Conservation (phyloP, 2,797 vertebrate species). For the Paguma larvata region DNA sequence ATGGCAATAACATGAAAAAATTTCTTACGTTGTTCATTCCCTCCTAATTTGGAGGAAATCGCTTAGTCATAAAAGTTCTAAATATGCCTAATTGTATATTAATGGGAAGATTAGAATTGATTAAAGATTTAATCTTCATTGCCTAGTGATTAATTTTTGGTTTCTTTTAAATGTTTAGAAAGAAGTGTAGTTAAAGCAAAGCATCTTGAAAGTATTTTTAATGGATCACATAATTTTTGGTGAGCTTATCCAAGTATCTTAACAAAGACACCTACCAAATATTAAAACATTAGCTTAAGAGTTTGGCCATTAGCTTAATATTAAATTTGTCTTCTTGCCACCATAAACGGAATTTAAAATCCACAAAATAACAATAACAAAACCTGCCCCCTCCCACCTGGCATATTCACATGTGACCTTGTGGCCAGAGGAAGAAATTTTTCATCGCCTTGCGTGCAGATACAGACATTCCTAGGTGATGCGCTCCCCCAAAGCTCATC, state of each 20-base stretch:
- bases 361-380: background rate
- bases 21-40: background rate
- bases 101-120: slow-evolving; percentile 51
- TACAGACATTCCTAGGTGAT: background rate
- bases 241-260: slow-evolving; percentile 61
- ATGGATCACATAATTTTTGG: slow-evolving; percentile 56
- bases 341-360: slow-evolving; percentile 76
- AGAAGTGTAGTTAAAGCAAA: slow-evolving; percentile 57
- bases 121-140: slow-evolving; percentile 49
- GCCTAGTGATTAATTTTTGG: slow-evolving; percentile 11
- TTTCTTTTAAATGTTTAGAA: slow-evolving; percentile 63
- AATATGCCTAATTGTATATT: slow-evolving; percentile 31
- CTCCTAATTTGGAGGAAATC: slow-evolving; percentile 47
- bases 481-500: background rate
- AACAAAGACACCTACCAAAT: slow-evolving; percentile 56
- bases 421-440: background rate
- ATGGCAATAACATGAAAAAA: slow-evolving; percentile 13
- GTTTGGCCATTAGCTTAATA: slow-evolving; percentile 62
- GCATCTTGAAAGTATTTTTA: slow-evolving; percentile 45
- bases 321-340: slow-evolving; percentile 79
- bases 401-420: slow-evolving; percentile 65
- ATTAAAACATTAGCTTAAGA: slow-evolving; percentile 62
- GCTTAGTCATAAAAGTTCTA: slow-evolving; percentile 56
- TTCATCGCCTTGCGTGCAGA: background rate
- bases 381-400: background rate